These are phyloP conservation scores for Charina bottae DNA, from an alignment of 2,113 vertebrate genomes.

Conservation along the genomic window DNA sequence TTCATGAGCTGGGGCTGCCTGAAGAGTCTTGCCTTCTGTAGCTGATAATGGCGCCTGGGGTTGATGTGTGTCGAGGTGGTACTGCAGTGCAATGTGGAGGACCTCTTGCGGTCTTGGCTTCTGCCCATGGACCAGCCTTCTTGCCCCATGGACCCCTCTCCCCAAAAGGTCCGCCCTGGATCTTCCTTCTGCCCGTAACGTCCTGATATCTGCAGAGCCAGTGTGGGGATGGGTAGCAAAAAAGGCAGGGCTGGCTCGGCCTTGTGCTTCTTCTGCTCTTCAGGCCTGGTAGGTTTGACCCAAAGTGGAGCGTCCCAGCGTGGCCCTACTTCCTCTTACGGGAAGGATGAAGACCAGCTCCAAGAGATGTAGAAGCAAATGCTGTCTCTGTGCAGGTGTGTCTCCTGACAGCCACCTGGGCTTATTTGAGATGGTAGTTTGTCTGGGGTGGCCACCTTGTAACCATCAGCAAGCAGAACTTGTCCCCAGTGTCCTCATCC, in stretches of 20 bases:
- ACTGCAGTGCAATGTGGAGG: neutral
- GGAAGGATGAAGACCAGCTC: neutral
- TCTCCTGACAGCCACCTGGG: neutral
- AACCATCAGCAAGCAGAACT: neutral
- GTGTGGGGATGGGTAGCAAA: neutral
- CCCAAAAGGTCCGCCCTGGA: neutral
- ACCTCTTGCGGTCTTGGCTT: too few species aligned
- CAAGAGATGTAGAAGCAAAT: neutral
- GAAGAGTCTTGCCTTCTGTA: neutral
- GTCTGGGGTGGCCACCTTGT: neutral
- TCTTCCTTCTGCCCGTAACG: neutral
- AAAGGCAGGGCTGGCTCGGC: too few species aligned
- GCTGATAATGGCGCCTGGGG: accelerated
- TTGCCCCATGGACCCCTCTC: neutral
- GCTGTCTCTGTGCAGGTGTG: neutral
- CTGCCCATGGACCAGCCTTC: neutral
- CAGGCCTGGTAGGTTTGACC: too few species aligned
- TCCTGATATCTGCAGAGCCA: neutral
- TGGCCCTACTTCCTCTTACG: neutral
- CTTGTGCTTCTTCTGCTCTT: neutral
- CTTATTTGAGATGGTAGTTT: neutral
- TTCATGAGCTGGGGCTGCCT: neutral
- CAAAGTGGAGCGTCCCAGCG: neutral
- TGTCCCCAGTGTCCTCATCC: neutral
- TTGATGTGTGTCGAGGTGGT: too few species aligned